These are phyloP conservation scores for Xestia c-nigrum DNA, from an alignment of 2,888 invertebrate species.

Conservation along the genomic window DNA sequence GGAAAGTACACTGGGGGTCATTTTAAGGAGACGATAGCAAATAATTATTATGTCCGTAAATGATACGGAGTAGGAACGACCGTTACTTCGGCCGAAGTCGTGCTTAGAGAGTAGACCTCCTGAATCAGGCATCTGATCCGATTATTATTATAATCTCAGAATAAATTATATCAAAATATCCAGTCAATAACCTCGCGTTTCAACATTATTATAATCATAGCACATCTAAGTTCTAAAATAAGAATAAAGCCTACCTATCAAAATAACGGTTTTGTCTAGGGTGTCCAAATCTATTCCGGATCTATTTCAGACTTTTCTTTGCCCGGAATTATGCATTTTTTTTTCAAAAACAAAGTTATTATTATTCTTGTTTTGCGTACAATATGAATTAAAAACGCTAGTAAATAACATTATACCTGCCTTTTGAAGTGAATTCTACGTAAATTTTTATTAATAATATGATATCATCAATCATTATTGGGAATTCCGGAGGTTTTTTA, in stretches of 20 bases:
- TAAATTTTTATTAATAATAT: too few relatives aligned
- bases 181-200: not conserved
- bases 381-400: too few relatives aligned
- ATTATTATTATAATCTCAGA: not conserved
- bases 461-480: not conserved
- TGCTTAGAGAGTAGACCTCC: too few relatives aligned
- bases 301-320: not conserved
- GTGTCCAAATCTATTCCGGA: not conserved
- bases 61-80: too few relatives aligned
- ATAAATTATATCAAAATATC: not conserved
- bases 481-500: not conserved
- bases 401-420: too few relatives aligned
- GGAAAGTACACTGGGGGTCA: too few relatives aligned
- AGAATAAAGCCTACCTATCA: not conserved
- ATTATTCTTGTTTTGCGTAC: too few relatives aligned
- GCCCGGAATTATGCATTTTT: not conserved
- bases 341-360: too few relatives aligned
- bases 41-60: too few relatives aligned
- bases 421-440: too few relatives aligned
- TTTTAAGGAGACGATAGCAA: too few relatives aligned
- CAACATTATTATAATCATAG: not conserved
- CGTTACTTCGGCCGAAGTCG: too few relatives aligned
- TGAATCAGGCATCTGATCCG: not conserved
- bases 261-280: slow-evolving; percentile 4
- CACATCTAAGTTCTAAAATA: not conserved